phyloP scores from a whole-genome alignment of 2,797 vertebrate species.

The Uromys caudimaculatus region DNA sequence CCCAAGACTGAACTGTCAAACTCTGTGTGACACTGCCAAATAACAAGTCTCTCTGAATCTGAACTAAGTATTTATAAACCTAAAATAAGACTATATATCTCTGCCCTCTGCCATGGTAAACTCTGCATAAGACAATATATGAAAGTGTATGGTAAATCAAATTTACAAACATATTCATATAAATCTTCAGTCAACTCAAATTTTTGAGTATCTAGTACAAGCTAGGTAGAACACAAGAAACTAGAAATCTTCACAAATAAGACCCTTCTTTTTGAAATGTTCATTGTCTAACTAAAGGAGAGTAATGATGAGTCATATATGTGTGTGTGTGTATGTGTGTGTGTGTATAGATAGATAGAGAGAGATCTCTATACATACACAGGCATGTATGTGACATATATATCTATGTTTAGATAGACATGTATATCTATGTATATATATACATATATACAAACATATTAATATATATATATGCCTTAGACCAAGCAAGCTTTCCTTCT shows the following conservation, averaged over 20 bases:
- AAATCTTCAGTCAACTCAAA: background rate
- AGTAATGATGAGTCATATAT: background rate
- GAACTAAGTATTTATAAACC: background rate
- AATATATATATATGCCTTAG: background rate
- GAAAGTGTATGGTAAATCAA: background rate
- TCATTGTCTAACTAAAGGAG: background rate
- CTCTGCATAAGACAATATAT: background rate
- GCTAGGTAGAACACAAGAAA: background rate
- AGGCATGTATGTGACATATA: no score
- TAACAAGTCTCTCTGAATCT: background rate
- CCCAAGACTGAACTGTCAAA: background rate
- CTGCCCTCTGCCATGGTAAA: background rate
- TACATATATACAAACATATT: no score
- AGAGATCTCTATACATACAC: no score
- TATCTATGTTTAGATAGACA: no score
- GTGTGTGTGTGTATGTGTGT: no score
- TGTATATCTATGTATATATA: no score
- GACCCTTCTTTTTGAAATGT: constrained; percentile 1
- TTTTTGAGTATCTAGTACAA: background rate
- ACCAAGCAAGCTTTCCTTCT: background rate
- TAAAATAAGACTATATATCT: constrained; percentile 10
- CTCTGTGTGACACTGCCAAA: background rate
- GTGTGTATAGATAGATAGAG: no score
- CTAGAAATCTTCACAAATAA: background rate
- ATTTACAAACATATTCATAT: constrained; percentile 23